These are phyloP conservation scores for Hippocampus comes DNA, from an alignment of 2,113 vertebrate species.

Conservation along the genomic window DNA sequence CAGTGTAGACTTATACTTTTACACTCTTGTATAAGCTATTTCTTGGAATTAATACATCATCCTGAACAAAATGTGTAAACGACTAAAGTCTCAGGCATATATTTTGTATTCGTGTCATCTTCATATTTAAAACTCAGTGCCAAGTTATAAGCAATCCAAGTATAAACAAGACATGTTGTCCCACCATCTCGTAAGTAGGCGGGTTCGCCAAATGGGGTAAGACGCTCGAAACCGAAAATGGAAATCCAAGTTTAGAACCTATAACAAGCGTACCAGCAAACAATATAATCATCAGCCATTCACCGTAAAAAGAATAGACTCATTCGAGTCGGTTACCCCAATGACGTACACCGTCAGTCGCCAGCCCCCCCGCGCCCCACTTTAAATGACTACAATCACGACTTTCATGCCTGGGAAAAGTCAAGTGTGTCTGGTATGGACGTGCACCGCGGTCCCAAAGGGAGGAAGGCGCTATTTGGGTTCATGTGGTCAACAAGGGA, in stretches of 20 bases:
- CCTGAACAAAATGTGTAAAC: too few species aligned
- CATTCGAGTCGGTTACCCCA: neutral
- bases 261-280: neutral
- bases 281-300: neutral
- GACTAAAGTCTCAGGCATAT: too few species aligned
- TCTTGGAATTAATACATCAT: too few species aligned
- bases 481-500: constrained; percentile 26
- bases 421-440: constrained; percentile 1
- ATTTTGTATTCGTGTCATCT: too few species aligned
- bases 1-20: too few species aligned
- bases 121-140: too few species aligned
- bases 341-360: neutral
- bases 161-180: too few species aligned
- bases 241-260: neutral
- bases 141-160: too few species aligned
- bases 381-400: neutral
- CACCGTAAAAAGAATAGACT: constrained; percentile 1
- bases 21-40: too few species aligned
- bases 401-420: constrained; percentile 7
- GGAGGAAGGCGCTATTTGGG: constrained; percentile 12
- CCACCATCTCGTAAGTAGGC: too few species aligned
- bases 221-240: neutral
- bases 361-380: neutral
- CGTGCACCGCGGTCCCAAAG: neutral
- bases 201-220: too few species aligned